A percentile compares a stretch with the other conserved stretches of the same genome.
Evolutionary conservation across 2,113 vertebrate genomes (phyloP).

Genomic region (Corynorhinus townsendii): DNA sequence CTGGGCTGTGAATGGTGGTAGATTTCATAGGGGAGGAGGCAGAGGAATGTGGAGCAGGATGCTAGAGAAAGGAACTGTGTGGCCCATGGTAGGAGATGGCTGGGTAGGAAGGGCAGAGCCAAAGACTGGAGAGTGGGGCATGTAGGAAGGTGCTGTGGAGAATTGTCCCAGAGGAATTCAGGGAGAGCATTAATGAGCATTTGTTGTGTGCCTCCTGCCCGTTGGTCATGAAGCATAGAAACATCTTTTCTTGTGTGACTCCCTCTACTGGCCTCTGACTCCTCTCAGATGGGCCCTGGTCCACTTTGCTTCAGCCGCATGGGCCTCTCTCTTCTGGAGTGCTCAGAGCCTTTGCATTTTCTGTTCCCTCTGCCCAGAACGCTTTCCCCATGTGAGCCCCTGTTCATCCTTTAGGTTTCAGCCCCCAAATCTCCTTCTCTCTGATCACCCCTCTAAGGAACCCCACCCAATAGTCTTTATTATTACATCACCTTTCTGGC

Average conservation of each 20-base stretch:
- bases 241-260: background rate
- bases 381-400: background rate
- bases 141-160: background rate
- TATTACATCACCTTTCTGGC: background rate
- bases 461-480: background rate
- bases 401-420: background rate
- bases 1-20: background rate
- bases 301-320: fast-evolving
- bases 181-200: background rate
- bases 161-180: background rate
- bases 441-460: background rate
- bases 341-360: background rate
- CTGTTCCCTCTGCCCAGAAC: background rate
- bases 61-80: background rate
- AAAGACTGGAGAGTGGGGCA: background rate
- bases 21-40: background rate
- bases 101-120: background rate
- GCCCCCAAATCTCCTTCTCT: background rate
- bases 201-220: background rate
- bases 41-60: background rate
- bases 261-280: background rate
- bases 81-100: fast-evolving
- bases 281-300: background rate
- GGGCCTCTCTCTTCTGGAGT: background rate
- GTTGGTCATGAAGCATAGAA: background rate